phyloP scores from a whole-genome alignment of 2,113 vertebrate species.

The Salvelinus fontinalis region DNA sequence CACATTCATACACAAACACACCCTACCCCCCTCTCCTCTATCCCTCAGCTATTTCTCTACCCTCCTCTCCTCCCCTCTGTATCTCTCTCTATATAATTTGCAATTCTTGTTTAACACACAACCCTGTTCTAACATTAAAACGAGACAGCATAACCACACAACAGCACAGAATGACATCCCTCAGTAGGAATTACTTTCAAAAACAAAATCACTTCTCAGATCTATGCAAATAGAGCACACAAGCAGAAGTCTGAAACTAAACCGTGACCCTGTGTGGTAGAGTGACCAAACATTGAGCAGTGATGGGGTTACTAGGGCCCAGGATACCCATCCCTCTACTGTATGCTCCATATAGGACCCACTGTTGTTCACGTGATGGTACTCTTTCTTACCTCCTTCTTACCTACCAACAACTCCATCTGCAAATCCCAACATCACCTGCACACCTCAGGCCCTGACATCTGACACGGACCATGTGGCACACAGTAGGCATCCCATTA shows the following conservation, averaged over 20 bases:
- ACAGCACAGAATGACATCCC: neutral
- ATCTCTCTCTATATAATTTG: too few species aligned
- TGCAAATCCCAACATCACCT: neutral
- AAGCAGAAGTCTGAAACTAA: neutral
- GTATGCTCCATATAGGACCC: too few species aligned
- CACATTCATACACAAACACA: neutral
- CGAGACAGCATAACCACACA: too few species aligned
- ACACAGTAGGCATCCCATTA: too few species aligned
- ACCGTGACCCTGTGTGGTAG: neutral
- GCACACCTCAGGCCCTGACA: neutral
- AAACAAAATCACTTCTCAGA: neutral
- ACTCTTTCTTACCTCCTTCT: too few species aligned
- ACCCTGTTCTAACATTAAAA: too few species aligned
- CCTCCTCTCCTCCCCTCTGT: too few species aligned
- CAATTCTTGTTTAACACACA: too few species aligned
- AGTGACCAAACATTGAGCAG: neutral
- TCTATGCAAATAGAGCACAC: neutral
- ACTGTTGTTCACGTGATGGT: too few species aligned
- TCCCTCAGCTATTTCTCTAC: too few species aligned
- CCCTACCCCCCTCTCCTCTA: neutral
- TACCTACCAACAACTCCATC: neutral
- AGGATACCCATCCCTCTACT: neutral
- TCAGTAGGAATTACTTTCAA: neutral
- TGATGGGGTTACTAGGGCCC: neutral
- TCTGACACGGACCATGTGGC: neutral